These are phyloP conservation scores for Salticus scenicus DNA, from an alignment of 2,888 invertebrate species.

Conservation along the genomic window DNA sequence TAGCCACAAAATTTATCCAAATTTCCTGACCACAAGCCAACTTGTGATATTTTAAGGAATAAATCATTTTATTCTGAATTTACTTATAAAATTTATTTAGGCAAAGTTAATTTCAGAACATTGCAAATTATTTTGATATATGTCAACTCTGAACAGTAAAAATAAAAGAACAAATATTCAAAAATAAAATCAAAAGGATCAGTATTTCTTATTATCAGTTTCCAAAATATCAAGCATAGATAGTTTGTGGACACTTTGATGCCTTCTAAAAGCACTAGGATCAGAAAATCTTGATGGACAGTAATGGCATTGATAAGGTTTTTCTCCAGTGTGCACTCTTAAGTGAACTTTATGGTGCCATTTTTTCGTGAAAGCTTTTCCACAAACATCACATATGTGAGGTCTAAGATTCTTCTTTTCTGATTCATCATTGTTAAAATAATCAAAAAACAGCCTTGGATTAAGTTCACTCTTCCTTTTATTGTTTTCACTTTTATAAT, in stretches of 20 bases:
- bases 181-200: no score
- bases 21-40: no score
- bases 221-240: neutral
- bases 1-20: no score
- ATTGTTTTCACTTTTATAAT: neutral
- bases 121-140: no score
- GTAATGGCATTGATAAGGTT: conserved; percentile 89
- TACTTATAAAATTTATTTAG: no score
- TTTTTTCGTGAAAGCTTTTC: conserved; percentile 93
- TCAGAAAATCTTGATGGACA: conserved; percentile 91
- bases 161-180: no score
- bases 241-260: conserved; percentile 44
- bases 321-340: conserved; percentile 92
- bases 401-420: conserved; percentile 82
- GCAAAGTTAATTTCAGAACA: no score
- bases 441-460: conserved; percentile 28
- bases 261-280: conserved; percentile 61
- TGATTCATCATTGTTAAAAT: conserved; percentile 21
- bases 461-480: neutral
- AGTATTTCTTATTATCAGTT: neutral
- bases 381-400: conserved; percentile 92
- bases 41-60: no score
- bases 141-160: no score
- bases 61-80: no score
- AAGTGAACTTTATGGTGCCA: conserved; percentile 92